Evolutionary conservation across 2,888 invertebrate genomes (phyloP).

Genomic region (Philopedon plagiatum): DNA sequence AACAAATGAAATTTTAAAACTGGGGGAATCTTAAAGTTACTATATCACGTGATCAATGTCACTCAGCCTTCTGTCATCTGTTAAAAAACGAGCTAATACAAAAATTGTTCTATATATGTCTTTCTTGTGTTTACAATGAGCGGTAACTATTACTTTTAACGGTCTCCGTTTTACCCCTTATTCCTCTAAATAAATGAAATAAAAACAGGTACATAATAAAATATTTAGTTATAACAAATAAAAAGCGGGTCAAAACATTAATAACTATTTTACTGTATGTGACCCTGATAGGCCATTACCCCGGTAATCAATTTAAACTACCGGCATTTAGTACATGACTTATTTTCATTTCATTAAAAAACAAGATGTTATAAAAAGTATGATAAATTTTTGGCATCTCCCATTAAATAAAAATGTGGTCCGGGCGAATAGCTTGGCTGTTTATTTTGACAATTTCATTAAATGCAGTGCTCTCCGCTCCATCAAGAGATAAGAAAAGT

Average conservation of each 20-base stretch:
- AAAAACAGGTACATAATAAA: too few relatives aligned
- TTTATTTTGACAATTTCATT: constrained; percentile 32
- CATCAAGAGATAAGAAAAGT: constrained; percentile 44
- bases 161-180: too few relatives aligned
- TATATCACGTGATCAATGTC: too few relatives aligned
- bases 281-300: constrained; percentile 23
- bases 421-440: constrained; percentile 4
- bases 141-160: too few relatives aligned
- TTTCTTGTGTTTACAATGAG: too few relatives aligned
- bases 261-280: neutral
- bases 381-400: neutral
- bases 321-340: constrained; percentile 5
- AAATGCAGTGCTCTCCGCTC: constrained; percentile 35
- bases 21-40: too few relatives aligned
- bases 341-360: constrained; percentile 5
- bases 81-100: too few relatives aligned
- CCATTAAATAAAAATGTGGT: constrained; percentile 20
- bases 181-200: too few relatives aligned
- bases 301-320: constrained; percentile 12
- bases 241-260: constrained; percentile 3
- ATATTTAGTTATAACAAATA: neutral
- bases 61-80: too few relatives aligned
- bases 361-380: constrained; percentile 26
- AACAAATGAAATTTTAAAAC: too few relatives aligned
- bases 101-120: too few relatives aligned